phyloP scores from a whole-genome alignment of 2,797 vertebrate genomes.

The Eupleurogrammus muticus region DNA sequence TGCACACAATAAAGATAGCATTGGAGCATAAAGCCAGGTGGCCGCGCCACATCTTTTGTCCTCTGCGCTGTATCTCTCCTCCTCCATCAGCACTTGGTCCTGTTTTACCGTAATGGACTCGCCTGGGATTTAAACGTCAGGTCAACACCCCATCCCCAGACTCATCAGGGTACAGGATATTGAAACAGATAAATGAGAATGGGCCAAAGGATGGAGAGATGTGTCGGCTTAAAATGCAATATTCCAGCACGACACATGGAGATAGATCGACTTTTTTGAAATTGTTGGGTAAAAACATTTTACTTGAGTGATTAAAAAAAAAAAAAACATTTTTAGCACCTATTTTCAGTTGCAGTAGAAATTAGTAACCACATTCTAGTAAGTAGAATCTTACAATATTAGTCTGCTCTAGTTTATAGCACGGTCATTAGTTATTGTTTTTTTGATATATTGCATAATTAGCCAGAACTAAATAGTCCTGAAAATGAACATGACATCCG shows the following conservation, averaged over 20 bases:
- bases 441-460: background rate
- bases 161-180: constrained; percentile 80
- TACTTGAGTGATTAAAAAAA: background rate
- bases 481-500: constrained; percentile 5
- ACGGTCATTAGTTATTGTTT: background rate
- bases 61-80: constrained; percentile 67
- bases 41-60: constrained; percentile 73
- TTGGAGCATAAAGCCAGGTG: constrained; percentile 69
- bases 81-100: constrained; percentile 70
- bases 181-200: constrained; percentile 79
- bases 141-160: constrained; percentile 66
- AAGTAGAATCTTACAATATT: background rate
- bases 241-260: constrained; percentile 45
- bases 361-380: background rate
- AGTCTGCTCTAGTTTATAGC: background rate
- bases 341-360: background rate
- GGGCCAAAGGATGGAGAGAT: constrained; percentile 63
- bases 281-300: background rate
- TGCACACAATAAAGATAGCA: constrained; percentile 37
- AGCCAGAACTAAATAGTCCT: constrained; percentile 5
- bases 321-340: too few species aligned
- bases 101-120: constrained; percentile 76
- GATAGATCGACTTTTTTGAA: constrained; percentile 32
- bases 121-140: constrained; percentile 76
- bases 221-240: constrained; percentile 54